Evolutionary conservation across 64 coral and sea anemone genomes (phyloP), one percentile per base, ranked within the genome.

Genomic region (Actinia equina): DNA sequence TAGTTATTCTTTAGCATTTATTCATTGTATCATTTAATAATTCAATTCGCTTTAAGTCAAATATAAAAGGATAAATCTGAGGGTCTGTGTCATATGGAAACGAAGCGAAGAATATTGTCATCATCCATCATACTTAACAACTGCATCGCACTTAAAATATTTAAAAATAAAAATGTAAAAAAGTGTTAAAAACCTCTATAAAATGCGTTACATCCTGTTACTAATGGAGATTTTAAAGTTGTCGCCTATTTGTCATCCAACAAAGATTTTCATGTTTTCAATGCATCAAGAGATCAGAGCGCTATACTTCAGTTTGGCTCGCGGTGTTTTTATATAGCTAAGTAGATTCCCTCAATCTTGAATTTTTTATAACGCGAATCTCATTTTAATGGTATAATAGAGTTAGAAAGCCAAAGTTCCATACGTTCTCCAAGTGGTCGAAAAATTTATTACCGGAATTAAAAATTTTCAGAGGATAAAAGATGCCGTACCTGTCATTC

Each of bases 151-250:
- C n/a, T 15, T 10, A 71, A 71, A 71, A 37, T 10, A 30, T 41
- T 27, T 5, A 2, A 3, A 41, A 41, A 23, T 10, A 15, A 74
- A 74, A 26, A 74, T 14, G 14, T 15, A 74, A 41, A 74, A 30
- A 30, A 30, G 26, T 25, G 69, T 74, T 74, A 41, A 74, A 71
- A 74, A 11, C 55, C 13, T 41, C 10, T 13, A 37, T 2, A 25
- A 74, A 74, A 74, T 74, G 69, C 69, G 69, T 74, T 74, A 74
- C 69, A 27, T 74, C 69, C 69, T 74, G 25, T 30, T 74, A 11
- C 20, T 74, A 74, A 41, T 27, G 69, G 69, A 30, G 5, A 27
- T 41, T 74, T 74, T 41, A 2, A 74, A 74, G 5, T 26, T 8
- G 26, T 74, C 69, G 12, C n/a, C n/a, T 20, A 74, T 74, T 74